Conservation (phyloP, 1,140 invertebrate genomes). For the Penaeus indicus region DNA sequence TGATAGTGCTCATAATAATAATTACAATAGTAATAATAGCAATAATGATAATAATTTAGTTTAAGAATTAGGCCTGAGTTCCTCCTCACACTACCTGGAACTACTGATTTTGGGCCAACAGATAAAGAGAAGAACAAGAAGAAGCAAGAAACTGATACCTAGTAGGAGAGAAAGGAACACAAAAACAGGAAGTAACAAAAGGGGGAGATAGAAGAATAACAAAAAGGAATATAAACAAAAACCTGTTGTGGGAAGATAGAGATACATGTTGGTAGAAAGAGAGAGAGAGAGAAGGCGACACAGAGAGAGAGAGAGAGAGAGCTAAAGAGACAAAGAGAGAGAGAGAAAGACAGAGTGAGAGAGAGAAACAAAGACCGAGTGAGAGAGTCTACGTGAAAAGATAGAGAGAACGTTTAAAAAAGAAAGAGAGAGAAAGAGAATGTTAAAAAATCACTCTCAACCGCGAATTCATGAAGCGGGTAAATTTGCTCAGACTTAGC, state of each 20-base stretch:
- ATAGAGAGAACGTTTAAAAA: not conserved
- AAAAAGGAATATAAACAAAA: not conserved
- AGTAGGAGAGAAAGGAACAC: not conserved
- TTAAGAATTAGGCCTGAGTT: too few species aligned
- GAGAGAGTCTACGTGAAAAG: not conserved
- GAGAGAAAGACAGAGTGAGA: conserved; percentile 22
- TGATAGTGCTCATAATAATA: not conserved
- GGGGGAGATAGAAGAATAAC: not conserved
- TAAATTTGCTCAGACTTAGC: too few species aligned
- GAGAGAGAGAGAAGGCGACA: not conserved
- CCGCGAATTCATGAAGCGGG: not conserved
- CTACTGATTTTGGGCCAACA: too few species aligned
- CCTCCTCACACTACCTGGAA: too few species aligned
- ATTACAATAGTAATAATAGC: too few species aligned
- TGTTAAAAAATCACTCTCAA: conserved; percentile 7
- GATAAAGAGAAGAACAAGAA: too few species aligned
- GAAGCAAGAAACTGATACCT: not conserved
- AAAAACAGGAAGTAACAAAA: not conserved
- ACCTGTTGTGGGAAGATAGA: not conserved
- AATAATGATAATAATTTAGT: too few species aligned
- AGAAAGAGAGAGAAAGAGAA: not conserved
- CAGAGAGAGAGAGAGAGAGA: conserved; percentile 1
- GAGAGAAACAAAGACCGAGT: not conserved
- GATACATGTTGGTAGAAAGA: not conserved
- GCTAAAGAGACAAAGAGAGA: conserved; percentile 27